Evolutionary conservation across 1,140 invertebrate species (phyloP).

Genomic region (Oedothorax gibbosus): DNA sequence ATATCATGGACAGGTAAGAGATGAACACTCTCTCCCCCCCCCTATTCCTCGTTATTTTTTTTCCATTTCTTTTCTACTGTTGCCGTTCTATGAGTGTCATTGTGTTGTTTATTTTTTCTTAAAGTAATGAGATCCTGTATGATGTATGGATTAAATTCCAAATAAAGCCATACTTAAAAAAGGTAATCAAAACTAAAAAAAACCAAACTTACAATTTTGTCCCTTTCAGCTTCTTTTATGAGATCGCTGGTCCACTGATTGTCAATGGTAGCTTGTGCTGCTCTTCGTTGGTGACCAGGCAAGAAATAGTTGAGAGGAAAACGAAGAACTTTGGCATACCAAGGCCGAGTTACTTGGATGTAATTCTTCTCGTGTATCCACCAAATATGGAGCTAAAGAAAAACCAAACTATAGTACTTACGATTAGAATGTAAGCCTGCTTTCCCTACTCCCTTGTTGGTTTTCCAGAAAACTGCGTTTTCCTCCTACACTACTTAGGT

Average conservation of each 20-base stretch:
- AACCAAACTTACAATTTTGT: constrained; percentile 27
- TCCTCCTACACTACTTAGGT: too few relatives aligned
- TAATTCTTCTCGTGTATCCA: constrained; percentile 88
- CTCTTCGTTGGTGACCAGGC: constrained; percentile 77
- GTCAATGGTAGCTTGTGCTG: constrained; percentile 74
- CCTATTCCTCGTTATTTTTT: too few relatives aligned
- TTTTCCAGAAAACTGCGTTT: too few relatives aligned
- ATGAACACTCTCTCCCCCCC: too few relatives aligned
- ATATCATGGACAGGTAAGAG: too few relatives aligned
- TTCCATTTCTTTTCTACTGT: too few relatives aligned
- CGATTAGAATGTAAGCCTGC: too few relatives aligned
- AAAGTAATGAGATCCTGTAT: too few relatives aligned
- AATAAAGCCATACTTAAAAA: background rate
- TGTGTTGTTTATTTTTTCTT: too few relatives aligned
- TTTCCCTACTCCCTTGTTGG: too few relatives aligned
- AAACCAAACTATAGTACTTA: background rate
- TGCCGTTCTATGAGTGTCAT: too few relatives aligned
- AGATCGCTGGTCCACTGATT: constrained; percentile 57
- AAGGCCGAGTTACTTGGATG: constrained; percentile 79
- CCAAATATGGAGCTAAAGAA: constrained; percentile 70
- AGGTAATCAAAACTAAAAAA: background rate
- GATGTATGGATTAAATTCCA: too few relatives aligned
- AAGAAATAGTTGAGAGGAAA: constrained; percentile 89
- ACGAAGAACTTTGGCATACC: constrained; percentile 82
- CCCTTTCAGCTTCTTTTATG: constrained; percentile 46